Evolutionary conservation across 2,888 invertebrate genomes (phyloP), one percentile per base, ranked within the genome.

Genomic region (Diarsia dahlii): DNA sequence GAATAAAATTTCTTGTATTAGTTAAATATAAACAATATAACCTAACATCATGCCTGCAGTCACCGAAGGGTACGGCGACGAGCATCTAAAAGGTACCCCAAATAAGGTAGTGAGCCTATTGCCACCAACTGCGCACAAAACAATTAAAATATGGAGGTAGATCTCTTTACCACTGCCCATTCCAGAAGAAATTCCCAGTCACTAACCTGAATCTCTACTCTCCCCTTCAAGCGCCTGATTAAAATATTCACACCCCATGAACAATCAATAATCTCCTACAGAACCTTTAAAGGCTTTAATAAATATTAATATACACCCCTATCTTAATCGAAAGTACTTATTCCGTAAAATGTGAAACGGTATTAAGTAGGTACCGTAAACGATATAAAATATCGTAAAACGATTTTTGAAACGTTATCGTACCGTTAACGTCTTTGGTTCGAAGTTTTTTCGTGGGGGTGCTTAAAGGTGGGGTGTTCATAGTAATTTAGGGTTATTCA

Each of bases 351-450:
- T 46, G 75, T 64, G 34, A 73, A 81, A 66, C 76, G 85, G 67
- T 85, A 73, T 84, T 81, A 85, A 81, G 79, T 81, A 85, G 80
- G 79, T 72, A 81, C 74, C 76, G 45, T 71, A 68, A 83, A 56
- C 75, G 88, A 63, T 83, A 83, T 83, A 81, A 80, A 86, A 84
- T 92, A 92, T 92, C 87, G 91, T 88, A 91, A 92, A 92, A 87
- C 92, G 87, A 88, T 92, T 90, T 86, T 80, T 76, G 78, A 74
- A 72, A 73, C 90, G 85, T 89, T 91, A 92, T 89, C 90, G 87
- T 82, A 65, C 84, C 85, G 87, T 76, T 89, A 89, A 90, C 87
- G 86, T 68, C 71, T 70, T 82, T 75, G 78, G 76, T 82, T 64
- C 72, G 75, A n/a, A n/a, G 71, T 84, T 81, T 82, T 83, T 81